These are phyloP conservation scores for Cephus rjabovi DNA, from an alignment of 2,888 invertebrate genomes.

Conservation along the genomic window DNA sequence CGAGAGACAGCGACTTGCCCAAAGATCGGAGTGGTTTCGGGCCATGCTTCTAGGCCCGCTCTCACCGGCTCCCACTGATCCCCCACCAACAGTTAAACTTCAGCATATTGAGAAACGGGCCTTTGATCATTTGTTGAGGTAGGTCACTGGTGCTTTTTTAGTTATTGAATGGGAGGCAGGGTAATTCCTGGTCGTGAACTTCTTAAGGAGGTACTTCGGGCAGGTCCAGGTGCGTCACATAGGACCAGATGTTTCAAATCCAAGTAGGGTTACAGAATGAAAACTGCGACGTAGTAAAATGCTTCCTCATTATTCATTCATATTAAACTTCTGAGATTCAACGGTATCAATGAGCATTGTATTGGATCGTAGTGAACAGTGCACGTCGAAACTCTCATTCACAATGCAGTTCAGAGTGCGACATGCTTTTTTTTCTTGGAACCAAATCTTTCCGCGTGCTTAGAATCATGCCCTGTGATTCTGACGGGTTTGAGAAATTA, in stretches of 20 bases:
- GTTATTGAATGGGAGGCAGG: background rate
- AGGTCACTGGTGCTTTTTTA: conserved; percentile 25
- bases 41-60: conserved; percentile 70
- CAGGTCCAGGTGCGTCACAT: background rate
- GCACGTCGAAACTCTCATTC: background rate
- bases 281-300: background rate
- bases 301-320: background rate
- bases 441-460: background rate
- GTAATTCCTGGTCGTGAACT: background rate
- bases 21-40: conserved; percentile 74
- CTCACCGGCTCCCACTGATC: conserved; percentile 61
- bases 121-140: conserved; percentile 75
- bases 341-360: background rate
- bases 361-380: background rate
- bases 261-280: background rate
- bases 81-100: conserved; percentile 66
- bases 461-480: background rate
- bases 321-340: background rate
- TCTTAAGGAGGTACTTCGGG: background rate
- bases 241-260: background rate
- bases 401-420: background rate
- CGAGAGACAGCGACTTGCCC: conserved; percentile 73
- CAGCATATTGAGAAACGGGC: conserved; percentile 76
- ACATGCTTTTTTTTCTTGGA: background rate
- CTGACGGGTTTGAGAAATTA: background rate